A percentile compares a stretch with the other conserved stretches of the same genome.
Conservation (phyloP, 2,888 invertebrate genomes). For the Chydorus sphaericus region DNA sequence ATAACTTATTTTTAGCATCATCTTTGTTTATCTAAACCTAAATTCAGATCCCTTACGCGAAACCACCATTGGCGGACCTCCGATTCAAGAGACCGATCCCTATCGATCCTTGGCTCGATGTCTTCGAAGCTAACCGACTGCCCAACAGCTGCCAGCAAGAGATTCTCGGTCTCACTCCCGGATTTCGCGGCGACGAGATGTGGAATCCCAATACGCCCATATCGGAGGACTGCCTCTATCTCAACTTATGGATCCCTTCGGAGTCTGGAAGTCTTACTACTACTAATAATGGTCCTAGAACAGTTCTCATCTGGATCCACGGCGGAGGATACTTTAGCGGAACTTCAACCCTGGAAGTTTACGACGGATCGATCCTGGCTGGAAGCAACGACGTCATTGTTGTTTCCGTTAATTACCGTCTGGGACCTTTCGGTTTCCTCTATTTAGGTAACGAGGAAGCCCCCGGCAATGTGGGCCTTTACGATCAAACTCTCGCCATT, state of each 20-base stretch:
- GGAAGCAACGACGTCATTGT: slow-evolving; percentile 81
- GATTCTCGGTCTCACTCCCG: slow-evolving; percentile 73
- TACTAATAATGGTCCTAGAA: slow-evolving; percentile 23
- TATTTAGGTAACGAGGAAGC: slow-evolving; percentile 68
- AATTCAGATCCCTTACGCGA: slow-evolving; percentile 66
- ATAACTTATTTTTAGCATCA: background rate
- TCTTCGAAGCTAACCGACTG: slow-evolving; percentile 60
- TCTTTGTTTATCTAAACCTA: background rate
- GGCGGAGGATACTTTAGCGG: slow-evolving; percentile 91
- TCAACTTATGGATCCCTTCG: slow-evolving; percentile 83
- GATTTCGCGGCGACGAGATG: slow-evolving; percentile 84
- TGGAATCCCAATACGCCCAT: slow-evolving; percentile 93
- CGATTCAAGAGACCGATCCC: slow-evolving; percentile 74
- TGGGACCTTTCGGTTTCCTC: slow-evolving; percentile 87
- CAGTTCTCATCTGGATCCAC: slow-evolving; percentile 33
- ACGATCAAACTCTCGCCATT: slow-evolving; percentile 88
- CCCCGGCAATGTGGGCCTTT: slow-evolving; percentile 76
- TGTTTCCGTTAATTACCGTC: slow-evolving; percentile 85
- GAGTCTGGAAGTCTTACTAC: slow-evolving; percentile 12
- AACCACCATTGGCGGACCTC: slow-evolving; percentile 63
- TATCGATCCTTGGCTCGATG: slow-evolving; percentile 73
- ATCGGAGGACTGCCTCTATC: slow-evolving; percentile 87
- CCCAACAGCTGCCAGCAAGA: slow-evolving; percentile 83
- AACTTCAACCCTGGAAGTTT: slow-evolving; percentile 80
- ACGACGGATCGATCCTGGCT: slow-evolving; percentile 83